Evolutionary conservation across 2,797 vertebrate species (phyloP).

Genomic region (Crocidura indochinensis): DNA sequence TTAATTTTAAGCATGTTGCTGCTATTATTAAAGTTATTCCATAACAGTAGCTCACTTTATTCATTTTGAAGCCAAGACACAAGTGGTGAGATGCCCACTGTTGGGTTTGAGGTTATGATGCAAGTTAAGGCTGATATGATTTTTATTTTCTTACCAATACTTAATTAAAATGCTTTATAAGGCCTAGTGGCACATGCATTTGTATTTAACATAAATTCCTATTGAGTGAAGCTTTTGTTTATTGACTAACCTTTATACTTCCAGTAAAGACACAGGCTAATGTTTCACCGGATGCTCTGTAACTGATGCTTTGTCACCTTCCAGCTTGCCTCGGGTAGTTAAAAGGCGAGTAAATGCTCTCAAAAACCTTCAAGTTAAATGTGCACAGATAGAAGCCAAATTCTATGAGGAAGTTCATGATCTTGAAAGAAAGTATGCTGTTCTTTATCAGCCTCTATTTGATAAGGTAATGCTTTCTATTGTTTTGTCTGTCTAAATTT

Average conservation of each 20-base stretch:
- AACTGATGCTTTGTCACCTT: conserved; percentile 76
- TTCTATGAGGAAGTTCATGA: conserved; percentile 99
- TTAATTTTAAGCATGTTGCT: not conserved
- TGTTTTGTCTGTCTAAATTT: conserved; percentile 45
- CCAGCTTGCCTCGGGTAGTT: conserved; percentile 98
- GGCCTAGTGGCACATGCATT: not conserved
- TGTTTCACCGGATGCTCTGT: conserved; percentile 41
- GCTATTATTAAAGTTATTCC: not conserved
- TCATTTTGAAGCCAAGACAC: not conserved
- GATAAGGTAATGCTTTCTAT: conserved; percentile 94
- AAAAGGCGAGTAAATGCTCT: conserved; percentile 99
- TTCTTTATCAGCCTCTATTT: conserved; percentile 98
- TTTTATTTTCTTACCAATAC: conserved; percentile 20
- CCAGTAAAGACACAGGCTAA: conserved; percentile 29
- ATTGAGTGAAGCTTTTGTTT: not conserved
- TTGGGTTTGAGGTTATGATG: conserved; percentile 22
- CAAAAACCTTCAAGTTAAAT: conserved; percentile 99
- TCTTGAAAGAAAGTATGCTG: conserved; percentile 98
- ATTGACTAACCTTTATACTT: conserved; percentile 54
- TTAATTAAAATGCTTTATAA: conserved; percentile 38
- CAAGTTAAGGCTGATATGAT: conserved; percentile 34
- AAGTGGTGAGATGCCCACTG: not conserved
- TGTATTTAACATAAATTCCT: conserved; percentile 49
- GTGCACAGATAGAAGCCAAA: conserved; percentile 98
- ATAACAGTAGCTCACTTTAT: too few relatives aligned